Base-by-base conservation (phyloP, 2,113 vertebrate species). In the Boleophthalmus pectinirostris region DNA sequence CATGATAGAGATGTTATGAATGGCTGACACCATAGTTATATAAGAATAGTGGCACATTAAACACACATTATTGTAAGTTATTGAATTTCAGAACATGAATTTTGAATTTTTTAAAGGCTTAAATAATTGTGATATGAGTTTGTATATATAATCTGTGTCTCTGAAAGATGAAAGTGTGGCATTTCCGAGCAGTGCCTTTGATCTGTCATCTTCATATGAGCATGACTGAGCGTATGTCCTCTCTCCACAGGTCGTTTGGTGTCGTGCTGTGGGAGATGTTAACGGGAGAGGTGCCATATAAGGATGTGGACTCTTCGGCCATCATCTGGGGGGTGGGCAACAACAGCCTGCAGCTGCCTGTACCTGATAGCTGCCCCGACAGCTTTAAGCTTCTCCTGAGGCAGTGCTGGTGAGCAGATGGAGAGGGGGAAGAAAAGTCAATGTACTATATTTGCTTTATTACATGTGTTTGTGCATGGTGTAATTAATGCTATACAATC, bases 241-340 rank as follows among this genome's bases (percentile, higher is more conserved):
- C 56, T 79, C 57, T 69, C 57, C 61, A 64, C 87, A 98, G 97
- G 97, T 98, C 97, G 11, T 98, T 99, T 10, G 97, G 97, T 8
- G 97, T 99, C 56, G 97, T 98, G 78, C 94, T 99, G 53, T 99
- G 97, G 97, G 97, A 98, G 94, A 94, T 98, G 91, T 87, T 98
- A 86, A 98, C 97, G 0, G 97, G 97, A 0, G 97, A 98, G 91
- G 97, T 98, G 82, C 97, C 97, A 73, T 99, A 99, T 85, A 99
- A 98, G 90, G 97, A 99, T 0, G 97, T 99, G 79, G 97, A 99
- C 82, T 99, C 97, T 1, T 99, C 97, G 0, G 97, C 97, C 75
- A 99, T 99, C 66, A 99, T 99, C 83, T 99, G 97, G 97, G 97
- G 97, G 1, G 97, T 99, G 53, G 97, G 97, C 56, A 99, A 97